Evolutionary conservation across 2,113 vertebrate species (phyloP).

Genomic region (Siphamia tubifer): DNA sequence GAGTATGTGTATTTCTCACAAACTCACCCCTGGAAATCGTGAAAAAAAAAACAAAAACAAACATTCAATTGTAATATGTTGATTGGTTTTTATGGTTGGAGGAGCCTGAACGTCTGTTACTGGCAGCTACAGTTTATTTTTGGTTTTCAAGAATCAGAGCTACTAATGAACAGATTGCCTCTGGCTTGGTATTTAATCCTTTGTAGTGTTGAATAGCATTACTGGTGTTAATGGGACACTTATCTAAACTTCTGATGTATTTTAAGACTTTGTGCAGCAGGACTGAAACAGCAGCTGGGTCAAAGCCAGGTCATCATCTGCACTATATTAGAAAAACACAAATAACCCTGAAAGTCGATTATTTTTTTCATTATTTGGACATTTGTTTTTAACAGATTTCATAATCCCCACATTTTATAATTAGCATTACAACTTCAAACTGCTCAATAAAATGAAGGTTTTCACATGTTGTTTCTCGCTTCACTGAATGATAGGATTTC

Average conservation of each 20-base stretch:
- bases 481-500: too few species aligned
- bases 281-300: conserved; percentile 28
- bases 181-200: conserved; percentile 59
- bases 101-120: conserved; percentile 60
- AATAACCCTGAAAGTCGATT: conserved; percentile 1
- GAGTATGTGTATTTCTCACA: conserved; percentile 12
- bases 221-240: conserved; percentile 54
- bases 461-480: too few species aligned
- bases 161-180: conserved; percentile 65
- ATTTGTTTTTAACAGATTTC: conserved; percentile 4
- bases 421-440: too few species aligned
- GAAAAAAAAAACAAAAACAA: too few species aligned
- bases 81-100: conserved; percentile 58
- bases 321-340: not conserved
- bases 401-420: too few species aligned
- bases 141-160: conserved; percentile 49
- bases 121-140: conserved; percentile 67
- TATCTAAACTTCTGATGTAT: conserved; percentile 50
- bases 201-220: conserved; percentile 42
- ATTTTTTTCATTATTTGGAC: conserved; percentile 1
- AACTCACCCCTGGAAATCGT: conserved; percentile 34
- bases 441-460: too few species aligned
- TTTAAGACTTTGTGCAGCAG: conserved; percentile 26
- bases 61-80: conserved; percentile 40
- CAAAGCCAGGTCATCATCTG: conserved; percentile 28